Evolutionary conservation across 2,888 invertebrate genomes (phyloP).

Genomic region (Sympetrum striolatum): DNA sequence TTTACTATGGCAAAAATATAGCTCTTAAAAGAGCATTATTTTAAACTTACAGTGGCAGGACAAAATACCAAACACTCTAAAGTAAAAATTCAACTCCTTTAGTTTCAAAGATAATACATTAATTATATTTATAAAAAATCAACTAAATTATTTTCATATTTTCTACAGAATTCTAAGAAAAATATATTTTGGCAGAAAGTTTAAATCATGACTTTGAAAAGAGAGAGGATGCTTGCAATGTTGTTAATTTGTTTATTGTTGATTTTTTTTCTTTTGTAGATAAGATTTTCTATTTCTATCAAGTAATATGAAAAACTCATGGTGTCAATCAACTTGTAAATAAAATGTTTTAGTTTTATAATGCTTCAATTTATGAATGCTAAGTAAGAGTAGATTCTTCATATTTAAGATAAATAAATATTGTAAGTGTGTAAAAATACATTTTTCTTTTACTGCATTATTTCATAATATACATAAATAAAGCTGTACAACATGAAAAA

Average conservation of each 20-base stretch:
- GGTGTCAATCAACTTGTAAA: constrained; percentile 5
- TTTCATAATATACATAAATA: background rate
- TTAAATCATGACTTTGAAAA: background rate
- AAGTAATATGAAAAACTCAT: constrained; percentile 1
- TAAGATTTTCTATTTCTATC: constrained; percentile 18
- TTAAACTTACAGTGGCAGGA: no score
- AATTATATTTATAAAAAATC: no score
- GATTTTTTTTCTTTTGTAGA: constrained; percentile 40
- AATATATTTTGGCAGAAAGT: background rate
- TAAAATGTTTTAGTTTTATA: constrained; percentile 34
- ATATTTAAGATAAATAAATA: constrained; percentile 28
- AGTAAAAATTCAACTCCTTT: no score
- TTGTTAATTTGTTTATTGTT: constrained; percentile 39
- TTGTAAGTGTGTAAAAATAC: background rate
- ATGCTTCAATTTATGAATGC: constrained; percentile 34
- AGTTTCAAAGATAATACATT: no score
- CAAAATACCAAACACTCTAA: no score
- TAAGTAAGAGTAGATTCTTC: constrained; percentile 2
- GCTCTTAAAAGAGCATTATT: no score
- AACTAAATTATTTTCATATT: no score
- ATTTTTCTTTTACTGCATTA: background rate
- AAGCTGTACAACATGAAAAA: no score
- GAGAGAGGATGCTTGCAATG: background rate
- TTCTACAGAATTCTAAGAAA: no score
- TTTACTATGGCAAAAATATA: no score